Evolutionary conservation across 2,888 invertebrate species (phyloP).

Genomic region (Drosophila subsilvestris): DNA sequence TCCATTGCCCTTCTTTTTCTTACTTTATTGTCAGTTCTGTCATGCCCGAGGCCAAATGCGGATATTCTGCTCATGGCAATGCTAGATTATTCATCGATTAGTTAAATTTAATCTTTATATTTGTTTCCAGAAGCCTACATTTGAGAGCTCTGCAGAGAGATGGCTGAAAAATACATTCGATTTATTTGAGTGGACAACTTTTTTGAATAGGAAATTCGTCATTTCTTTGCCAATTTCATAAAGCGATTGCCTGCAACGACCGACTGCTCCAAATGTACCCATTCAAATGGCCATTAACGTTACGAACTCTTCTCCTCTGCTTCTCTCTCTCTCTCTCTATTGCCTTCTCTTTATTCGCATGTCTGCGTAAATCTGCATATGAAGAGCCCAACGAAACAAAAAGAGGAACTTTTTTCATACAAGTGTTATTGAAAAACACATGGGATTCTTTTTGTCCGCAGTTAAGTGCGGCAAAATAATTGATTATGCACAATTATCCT

Average conservation of each 20-base stretch:
- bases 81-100: too few relatives aligned
- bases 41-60: conserved; percentile 3
- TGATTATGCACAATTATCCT: conserved; percentile 75
- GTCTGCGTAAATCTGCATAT: conserved; percentile 47
- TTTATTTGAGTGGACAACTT: not conserved
- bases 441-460: conserved; percentile 33
- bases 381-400: conserved; percentile 12
- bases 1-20: conserved; percentile 8
- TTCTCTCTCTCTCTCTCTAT: not conserved
- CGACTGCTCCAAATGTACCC: conserved; percentile 1
- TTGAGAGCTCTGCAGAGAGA: too few relatives aligned
- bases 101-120: not conserved
- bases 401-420: conserved; percentile 16
- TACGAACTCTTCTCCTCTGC: not conserved
- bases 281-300: conserved; percentile 29
- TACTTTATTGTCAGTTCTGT: conserved; percentile 34
- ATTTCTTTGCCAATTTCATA: not conserved
- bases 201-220: not conserved
- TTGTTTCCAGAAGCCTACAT: too few relatives aligned
- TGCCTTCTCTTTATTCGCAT: not conserved
- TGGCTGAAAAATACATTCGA: too few relatives aligned
- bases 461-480: conserved; percentile 79
- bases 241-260: not conserved
- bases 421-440: conserved; percentile 24
- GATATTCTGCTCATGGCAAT: not conserved